Evolutionary conservation across 2,113 vertebrate genomes (phyloP).

Genomic region (Oplegnathus fasciatus): DNA sequence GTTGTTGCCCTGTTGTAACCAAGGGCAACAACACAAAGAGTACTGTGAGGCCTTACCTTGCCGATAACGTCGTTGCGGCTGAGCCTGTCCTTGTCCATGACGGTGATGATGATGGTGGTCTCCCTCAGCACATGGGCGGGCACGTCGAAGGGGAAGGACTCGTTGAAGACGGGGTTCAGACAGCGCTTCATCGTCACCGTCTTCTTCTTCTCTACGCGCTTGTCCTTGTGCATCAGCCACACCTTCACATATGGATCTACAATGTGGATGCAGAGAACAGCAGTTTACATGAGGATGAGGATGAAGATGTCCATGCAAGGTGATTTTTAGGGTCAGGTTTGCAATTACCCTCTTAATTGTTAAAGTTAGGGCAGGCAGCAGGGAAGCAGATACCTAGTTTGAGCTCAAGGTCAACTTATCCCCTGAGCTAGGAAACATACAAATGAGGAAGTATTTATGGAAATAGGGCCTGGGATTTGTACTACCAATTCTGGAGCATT

Average conservation of each 20-base stretch:
- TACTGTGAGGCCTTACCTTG: constrained; percentile 86
- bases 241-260: constrained; percentile 98
- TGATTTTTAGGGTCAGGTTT: constrained; percentile 62
- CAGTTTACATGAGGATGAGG: constrained; percentile 38
- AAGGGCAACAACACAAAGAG: neutral
- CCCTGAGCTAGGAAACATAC: constrained; percentile 69
- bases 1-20: neutral
- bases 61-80: constrained; percentile 98
- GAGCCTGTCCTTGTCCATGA: constrained; percentile 99
- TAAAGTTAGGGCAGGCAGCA: constrained; percentile 65
- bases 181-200: constrained; percentile 97
- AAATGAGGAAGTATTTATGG: constrained; percentile 78
- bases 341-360: constrained; percentile 76
- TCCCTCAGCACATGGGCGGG: constrained; percentile 97
- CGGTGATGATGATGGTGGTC: constrained; percentile 99
- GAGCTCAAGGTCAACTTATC: constrained; percentile 76
- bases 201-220: constrained; percentile 99
- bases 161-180: constrained; percentile 97
- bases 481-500: constrained; percentile 62
- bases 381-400: constrained; percentile 67
- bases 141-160: constrained; percentile 97
- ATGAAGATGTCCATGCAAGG: constrained; percentile 37
- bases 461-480: constrained; percentile 63
- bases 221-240: constrained; percentile 99
- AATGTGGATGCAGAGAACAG: constrained; percentile 28